These are phyloP conservation scores for Lamprotornis superbus DNA, from an alignment of 2,113 vertebrate species.

Conservation along the genomic window DNA sequence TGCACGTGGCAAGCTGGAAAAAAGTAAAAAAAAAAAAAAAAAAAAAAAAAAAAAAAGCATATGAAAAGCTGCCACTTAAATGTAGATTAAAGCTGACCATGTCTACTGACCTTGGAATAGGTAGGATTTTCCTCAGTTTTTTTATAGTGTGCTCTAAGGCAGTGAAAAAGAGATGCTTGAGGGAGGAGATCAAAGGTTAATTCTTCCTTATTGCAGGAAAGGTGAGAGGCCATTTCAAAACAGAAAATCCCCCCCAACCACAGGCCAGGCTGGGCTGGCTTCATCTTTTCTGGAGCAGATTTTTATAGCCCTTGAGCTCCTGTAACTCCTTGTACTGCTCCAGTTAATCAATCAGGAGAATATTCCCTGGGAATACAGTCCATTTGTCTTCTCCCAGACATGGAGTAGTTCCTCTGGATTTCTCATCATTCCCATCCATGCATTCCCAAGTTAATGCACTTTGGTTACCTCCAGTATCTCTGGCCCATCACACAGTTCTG, in stretches of 20 bases:
- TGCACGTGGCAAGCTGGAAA: background rate
- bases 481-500: background rate
- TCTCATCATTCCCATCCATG: background rate
- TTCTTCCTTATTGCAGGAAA: constrained; percentile 17
- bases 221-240: background rate
- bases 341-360: constrained; percentile 54
- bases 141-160: background rate
- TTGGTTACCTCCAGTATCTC: background rate
- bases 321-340: constrained; percentile 19
- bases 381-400: constrained; percentile 10
- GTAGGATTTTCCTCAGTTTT: background rate
- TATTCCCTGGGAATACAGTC: constrained; percentile 22
- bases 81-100: background rate
- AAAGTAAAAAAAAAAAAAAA: background rate
- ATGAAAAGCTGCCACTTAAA: background rate
- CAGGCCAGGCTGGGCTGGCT: background rate
- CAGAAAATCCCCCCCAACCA: background rate
- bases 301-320: constrained; percentile 58
- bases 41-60: background rate
- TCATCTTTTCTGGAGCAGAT: constrained; percentile 12
- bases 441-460: background rate
- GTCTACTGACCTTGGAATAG: background rate
- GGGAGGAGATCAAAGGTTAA: constrained; percentile 34
- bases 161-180: background rate
- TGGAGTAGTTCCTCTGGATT: background rate